A percentile compares a stretch with the other conserved stretches of the same genome.
Conservation (phyloP, 2,113 vertebrate genomes). For the Peromyscus leucopus region DNA sequence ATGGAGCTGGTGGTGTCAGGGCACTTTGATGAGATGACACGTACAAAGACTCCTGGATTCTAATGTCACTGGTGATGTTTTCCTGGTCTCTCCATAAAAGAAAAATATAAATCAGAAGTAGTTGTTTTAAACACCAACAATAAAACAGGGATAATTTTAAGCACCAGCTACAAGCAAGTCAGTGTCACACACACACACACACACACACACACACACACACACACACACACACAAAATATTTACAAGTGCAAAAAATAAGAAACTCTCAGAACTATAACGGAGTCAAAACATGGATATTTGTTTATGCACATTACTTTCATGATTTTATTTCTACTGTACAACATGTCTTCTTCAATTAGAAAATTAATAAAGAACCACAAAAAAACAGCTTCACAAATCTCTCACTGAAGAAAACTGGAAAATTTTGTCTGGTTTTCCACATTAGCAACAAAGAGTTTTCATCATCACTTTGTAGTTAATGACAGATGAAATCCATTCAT, state of each 20-base stretch:
- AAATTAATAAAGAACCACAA: slow-evolving; percentile 10
- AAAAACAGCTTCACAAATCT: not conserved
- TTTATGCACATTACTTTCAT: not conserved
- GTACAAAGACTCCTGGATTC: not conserved
- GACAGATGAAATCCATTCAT: not conserved
- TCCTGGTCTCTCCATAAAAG: slow-evolving; percentile 6
- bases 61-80: slow-evolving; percentile 15
- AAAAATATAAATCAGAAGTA: slow-evolving; percentile 14
- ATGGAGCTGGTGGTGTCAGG: not conserved
- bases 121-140: slow-evolving; percentile 9
- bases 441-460: not conserved
- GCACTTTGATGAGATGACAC: not conserved
- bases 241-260: not conserved
- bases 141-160: not conserved
- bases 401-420: slow-evolving; percentile 22
- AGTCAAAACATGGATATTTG: not conserved
- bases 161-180: not conserved
- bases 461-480: not conserved
- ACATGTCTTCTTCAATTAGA: not conserved
- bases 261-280: not conserved
- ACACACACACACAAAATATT: not conserved
- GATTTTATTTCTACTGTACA: not conserved
- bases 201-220: too few species aligned
- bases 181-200: not conserved
- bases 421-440: slow-evolving; percentile 3